Percentiles rank a stretch among this genome's conserved stretches.
These are phyloP conservation scores for Chloroceryle aenea DNA, from an alignment of 2,113 vertebrate species.

Conservation along the genomic window DNA sequence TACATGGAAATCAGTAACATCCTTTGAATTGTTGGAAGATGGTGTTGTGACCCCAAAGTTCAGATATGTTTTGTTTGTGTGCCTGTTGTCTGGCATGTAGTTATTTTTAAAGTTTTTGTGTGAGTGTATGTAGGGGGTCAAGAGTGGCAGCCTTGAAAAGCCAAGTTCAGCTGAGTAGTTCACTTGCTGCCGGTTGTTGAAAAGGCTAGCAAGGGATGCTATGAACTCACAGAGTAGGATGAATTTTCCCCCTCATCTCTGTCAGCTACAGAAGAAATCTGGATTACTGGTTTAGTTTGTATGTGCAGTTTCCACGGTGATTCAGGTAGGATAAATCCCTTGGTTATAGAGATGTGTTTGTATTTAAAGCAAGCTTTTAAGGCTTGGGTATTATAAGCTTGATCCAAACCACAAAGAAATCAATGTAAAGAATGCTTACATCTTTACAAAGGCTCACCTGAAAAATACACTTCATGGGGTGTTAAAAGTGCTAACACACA, in stretches of 20 bases:
- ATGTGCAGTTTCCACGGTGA: neutral
- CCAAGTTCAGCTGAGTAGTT: neutral
- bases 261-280: neutral
- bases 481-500: neutral
- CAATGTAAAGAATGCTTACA: neutral
- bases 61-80: neutral
- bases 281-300: neutral
- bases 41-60: neutral
- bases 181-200: neutral
- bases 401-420: neutral
- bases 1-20: neutral
- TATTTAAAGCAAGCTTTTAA: neutral
- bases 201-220: neutral
- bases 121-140: neutral
- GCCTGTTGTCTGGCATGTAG: neutral
- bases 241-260: neutral
- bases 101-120: slow-evolving; percentile 8
- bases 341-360: neutral
- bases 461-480: neutral
- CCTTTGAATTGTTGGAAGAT: neutral
- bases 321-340: neutral
- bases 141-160: neutral
- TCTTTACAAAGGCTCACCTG: neutral
- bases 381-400: neutral
- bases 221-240: neutral